Evolutionary conservation across 2,113 vertebrate species (phyloP).

Genomic region (Andinoacara biseriatus): DNA sequence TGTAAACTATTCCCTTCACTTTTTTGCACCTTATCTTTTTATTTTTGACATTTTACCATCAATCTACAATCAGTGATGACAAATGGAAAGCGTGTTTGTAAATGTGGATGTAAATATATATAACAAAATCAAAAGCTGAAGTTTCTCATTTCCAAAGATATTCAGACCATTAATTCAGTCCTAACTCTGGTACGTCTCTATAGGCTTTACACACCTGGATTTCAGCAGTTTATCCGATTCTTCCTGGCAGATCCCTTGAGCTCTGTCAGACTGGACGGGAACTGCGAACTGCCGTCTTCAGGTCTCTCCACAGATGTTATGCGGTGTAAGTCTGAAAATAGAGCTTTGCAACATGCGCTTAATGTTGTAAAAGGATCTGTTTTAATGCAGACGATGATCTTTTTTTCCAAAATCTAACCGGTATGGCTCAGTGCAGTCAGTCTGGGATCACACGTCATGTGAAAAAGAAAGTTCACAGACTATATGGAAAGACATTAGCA

Average conservation of each 20-base stretch:
- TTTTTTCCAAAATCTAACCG: not conserved
- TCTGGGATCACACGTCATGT: not conserved
- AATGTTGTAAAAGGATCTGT: not conserved
- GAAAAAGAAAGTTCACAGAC: not conserved
- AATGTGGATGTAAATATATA: not conserved
- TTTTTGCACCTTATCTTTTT: not conserved
- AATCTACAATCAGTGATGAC: not conserved
- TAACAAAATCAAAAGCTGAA: not conserved
- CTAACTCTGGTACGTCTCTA: not conserved
- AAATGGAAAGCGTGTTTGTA: not conserved
- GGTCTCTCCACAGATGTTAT: slow-evolving; percentile 7
- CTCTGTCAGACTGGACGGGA: not conserved
- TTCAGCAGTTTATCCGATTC: not conserved
- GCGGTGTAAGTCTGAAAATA: not conserved
- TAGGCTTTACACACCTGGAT: not conserved
- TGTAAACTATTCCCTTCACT: not conserved
- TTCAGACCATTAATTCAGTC: not conserved
- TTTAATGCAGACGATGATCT: not conserved
- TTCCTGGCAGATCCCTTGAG: slow-evolving; percentile 5
- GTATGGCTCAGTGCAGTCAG: not conserved
- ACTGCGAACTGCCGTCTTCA: not conserved
- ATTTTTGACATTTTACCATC: not conserved
- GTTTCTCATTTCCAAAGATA: not conserved
- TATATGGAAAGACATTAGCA: not conserved
- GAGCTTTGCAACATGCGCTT: not conserved